Conservation (phyloP, 1,140 invertebrate genomes). For the Drosophila repletoides region DNA sequence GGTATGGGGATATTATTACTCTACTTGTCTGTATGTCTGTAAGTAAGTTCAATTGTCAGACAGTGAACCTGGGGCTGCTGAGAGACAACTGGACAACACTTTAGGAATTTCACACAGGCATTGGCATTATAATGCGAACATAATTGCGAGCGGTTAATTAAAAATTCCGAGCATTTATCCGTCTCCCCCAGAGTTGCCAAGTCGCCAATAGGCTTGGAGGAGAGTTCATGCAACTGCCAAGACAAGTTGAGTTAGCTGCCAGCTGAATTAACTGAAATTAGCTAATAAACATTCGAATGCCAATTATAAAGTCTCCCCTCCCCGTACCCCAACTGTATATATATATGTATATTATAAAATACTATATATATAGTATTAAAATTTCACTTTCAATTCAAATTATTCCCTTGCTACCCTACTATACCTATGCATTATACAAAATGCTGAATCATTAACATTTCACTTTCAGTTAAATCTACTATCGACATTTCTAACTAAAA, state of each 20-base stretch:
- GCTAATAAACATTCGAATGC: conserved; percentile 57
- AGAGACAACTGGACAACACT: conserved; percentile 15
- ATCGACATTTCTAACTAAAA: no score
- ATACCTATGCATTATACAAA: no score
- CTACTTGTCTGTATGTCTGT: not conserved
- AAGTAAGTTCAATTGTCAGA: conserved; percentile 18
- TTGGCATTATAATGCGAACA: conserved; percentile 62
- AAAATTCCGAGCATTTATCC: conserved; percentile 63
- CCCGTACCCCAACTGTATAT: conserved; percentile 1
- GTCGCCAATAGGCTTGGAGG: conserved; percentile 4
- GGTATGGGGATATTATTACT: no score
- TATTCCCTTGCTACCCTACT: no score
- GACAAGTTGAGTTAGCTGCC: conserved; percentile 23
- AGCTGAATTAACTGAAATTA: conserved; percentile 55
- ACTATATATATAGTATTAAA: no score
- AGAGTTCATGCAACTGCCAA: conserved; percentile 61
- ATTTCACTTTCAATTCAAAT: conserved; percentile 66
- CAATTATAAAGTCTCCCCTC: conserved; percentile 39
- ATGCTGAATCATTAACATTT: no score
- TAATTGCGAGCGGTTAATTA: conserved; percentile 72
- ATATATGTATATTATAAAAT: no score
- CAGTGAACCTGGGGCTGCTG: conserved; percentile 33
- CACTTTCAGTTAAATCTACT: no score
- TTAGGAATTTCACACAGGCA: conserved; percentile 67
- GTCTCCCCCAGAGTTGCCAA: conserved; percentile 39